Percentiles rank a stretch among this genome's conserved stretches.
phyloP scores from a whole-genome alignment of 1,140 invertebrate genomes.

The Trachelipus rathkii region DNA sequence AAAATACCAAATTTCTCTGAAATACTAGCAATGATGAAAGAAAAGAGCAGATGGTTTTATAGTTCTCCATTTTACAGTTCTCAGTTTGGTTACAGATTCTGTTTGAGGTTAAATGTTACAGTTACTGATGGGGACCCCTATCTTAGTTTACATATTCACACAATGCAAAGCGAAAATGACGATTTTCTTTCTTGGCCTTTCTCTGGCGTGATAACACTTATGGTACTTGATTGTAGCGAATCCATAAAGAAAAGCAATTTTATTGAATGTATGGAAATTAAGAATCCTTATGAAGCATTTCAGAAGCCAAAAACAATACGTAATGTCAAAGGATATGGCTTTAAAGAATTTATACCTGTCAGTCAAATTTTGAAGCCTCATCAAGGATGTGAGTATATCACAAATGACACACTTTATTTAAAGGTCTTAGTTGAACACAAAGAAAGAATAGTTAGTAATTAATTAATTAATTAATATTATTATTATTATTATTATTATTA shows the following conservation, averaged over 20 bases:
- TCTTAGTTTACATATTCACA: conserved; percentile 53
- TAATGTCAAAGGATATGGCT: conserved; percentile 44
- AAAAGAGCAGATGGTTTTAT: conserved; percentile 46
- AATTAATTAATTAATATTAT: too few relatives aligned
- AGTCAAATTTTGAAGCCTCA: neutral
- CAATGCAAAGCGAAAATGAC: conserved; percentile 54
- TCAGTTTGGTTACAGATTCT: conserved; percentile 54
- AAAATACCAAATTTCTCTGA: conserved; percentile 50
- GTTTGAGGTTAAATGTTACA: conserved; percentile 52
- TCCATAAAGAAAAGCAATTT: conserved; percentile 39
- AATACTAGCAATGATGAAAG: conserved; percentile 47
- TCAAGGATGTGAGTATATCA: neutral
- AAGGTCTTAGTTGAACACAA: neutral
- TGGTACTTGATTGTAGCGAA: conserved; percentile 51
- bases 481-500: too few relatives aligned
- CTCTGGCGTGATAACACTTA: conserved; percentile 50
- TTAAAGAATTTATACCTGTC: conserved; percentile 33
- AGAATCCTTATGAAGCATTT: conserved; percentile 34
- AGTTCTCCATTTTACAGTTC: conserved; percentile 54
- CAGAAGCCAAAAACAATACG: conserved; percentile 30
- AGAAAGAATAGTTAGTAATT: too few relatives aligned
- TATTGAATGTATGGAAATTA: conserved; percentile 38
- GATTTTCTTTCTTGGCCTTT: conserved; percentile 54
- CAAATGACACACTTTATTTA: neutral
- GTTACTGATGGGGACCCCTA: conserved; percentile 49